Base-by-base conservation (phyloP, 2,888 invertebrate genomes). In the Cerceris ruficornis region DNA sequence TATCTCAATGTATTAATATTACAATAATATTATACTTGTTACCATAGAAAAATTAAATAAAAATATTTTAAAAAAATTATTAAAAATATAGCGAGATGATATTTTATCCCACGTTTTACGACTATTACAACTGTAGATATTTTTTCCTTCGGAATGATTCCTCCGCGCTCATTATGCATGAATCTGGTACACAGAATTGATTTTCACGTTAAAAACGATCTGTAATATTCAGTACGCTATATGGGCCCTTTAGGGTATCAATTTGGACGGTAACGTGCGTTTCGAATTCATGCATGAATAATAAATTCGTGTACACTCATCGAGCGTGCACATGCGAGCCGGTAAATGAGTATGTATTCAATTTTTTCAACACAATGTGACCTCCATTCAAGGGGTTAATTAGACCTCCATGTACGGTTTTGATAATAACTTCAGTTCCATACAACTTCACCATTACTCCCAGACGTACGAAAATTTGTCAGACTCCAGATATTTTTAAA, bases 251-350 rank as follows among this genome's bases (percentile, higher is more conserved):
- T 71, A 73, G 84, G 84, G 58, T 68, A 78, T 54, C 80, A 76
- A 84, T 84, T 82, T 82, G 65, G 71, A 28, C 28, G 67, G 69
- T 79, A 77, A 79, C 76, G 82, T 62, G 80, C 74, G 82, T 82
- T 76, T 76, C 82, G 60, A 81, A 84, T 84, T 81, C 83, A 84
- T 82, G 80, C 82, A 84, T 85, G 84, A 85, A 82, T 84, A 85
- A 84, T 84, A 84, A 80, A 84, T 82, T 61, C 72, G 71, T 72
- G 80, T 85, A 76, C 65, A 73, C 50, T 61, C 58, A 75, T 73
- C 72, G 82, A 43, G 65, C 76, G 72, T 73, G 75, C 82, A 77
- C 82, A 75, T 75, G 85, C 77, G 82, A 77, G 71, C 71, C 49
- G 69, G 75, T 84, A 80, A 79, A 79, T 76, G 76, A 64, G 69